Evolutionary conservation across 2,797 vertebrate species (phyloP), one percentile per base, ranked within the genome.

Genomic region (Caiman crocodilus): DNA sequence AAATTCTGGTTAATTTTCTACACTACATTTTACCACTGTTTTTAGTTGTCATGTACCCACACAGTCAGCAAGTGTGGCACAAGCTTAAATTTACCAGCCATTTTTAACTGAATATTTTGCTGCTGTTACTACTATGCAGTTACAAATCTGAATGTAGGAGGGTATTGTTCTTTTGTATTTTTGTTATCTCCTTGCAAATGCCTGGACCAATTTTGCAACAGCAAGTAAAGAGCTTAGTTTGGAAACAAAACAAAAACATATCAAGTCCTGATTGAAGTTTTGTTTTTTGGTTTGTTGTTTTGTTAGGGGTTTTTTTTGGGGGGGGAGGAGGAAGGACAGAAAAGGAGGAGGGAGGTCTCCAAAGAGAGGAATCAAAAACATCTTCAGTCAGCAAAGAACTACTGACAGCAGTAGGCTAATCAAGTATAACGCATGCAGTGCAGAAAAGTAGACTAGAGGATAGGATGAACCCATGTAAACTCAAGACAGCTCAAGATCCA

Each of bases 81-180:
- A 67, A 11, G 55, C 14, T 50, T 50, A 50, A 50, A 50, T 50
- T 28, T 50, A 28, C 56, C 83, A 82, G n/a, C 64, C 71, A 88
- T 15, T 93, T 28, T 80, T 42, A 89, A 73, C 6, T 78, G 16
- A 16, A 63, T 69, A 65, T 21, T 79, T 90, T 93, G 55, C 73
- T 89, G 8, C 63, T 60, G 55, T 67, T 89, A 11, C 67, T 89
- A 11, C 67, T 60, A 67, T 73, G 60, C 80, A 89, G 67, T 30
- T 50, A 87, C 26, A 85, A 78, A 76, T 0, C 42, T 30, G 17
- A n/a, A 6, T 0, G 0, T 16, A 92, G 25, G 8, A 23, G 0
- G 2, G 42, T 5, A 93, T 82, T 50, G 1, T 76, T 17, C 58
- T 3, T 50, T 50, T 50, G 9, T 56, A 69, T 35, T 35, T 61